Evolutionary conservation across 2,797 vertebrate genomes (phyloP).

Genomic region (Sebastolobus altivelis): DNA sequence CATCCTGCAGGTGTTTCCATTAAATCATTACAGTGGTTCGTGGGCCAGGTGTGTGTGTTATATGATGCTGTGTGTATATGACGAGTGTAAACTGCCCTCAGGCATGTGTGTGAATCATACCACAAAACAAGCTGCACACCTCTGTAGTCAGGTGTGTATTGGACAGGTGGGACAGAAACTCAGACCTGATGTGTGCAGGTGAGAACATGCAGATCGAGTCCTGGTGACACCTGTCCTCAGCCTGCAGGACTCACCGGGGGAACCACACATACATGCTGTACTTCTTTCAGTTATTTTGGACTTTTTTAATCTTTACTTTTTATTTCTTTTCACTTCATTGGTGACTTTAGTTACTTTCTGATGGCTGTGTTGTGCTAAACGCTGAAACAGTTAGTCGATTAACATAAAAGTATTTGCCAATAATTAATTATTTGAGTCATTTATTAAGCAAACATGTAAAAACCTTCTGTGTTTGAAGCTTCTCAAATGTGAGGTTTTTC

Average conservation of each 20-base stretch:
- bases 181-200: background rate
- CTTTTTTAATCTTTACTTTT: background rate
- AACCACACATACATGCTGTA: background rate
- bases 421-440: background rate
- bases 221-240: background rate
- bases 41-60: slow-evolving; percentile 14
- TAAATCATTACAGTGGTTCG: background rate
- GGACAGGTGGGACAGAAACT: background rate
- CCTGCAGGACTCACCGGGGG: background rate
- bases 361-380: background rate
- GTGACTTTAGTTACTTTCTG: background rate
- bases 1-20: slow-evolving; percentile 29
- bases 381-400: background rate
- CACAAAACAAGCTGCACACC: no score
- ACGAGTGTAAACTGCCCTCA: no score
- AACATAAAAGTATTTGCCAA: background rate
- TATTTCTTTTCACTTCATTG: background rate
- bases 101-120: background rate
- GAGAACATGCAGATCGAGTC: background rate
- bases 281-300: background rate
- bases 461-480: background rate
- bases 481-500: background rate
- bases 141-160: background rate
- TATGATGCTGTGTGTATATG: background rate
- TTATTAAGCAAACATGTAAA: background rate